Conservation (phyloP, 2,888 invertebrate species). For the Trisateles emortualis region DNA sequence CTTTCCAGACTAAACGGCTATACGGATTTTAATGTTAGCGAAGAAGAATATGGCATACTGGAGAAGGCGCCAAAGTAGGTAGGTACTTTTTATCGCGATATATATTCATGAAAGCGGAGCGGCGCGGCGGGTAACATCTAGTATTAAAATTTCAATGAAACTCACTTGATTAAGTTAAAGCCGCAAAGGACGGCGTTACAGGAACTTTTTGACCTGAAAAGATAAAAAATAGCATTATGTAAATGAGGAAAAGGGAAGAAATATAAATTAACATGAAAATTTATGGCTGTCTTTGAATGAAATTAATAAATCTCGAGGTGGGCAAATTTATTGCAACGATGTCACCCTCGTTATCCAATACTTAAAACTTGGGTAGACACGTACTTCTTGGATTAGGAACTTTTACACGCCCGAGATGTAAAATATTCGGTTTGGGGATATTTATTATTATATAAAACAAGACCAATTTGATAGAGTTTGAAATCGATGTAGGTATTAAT, state of each 20-base stretch:
- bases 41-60: too few species aligned
- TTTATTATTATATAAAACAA: neutral
- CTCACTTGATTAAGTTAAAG: constrained; percentile 76
- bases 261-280: constrained; percentile 49
- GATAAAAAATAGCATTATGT: constrained; percentile 53
- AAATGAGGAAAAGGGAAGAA: constrained; percentile 45
- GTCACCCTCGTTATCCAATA: constrained; percentile 28
- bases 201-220: constrained; percentile 81
- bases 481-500: neutral
- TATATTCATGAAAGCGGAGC: too few species aligned
- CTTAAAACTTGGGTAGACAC: constrained; percentile 23
- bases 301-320: constrained; percentile 47
- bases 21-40: too few species aligned
- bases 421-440: neutral
- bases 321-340: constrained; percentile 30
- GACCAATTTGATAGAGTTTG: neutral
- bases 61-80: too few species aligned
- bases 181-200: constrained; percentile 75
- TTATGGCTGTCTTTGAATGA: constrained; percentile 50
- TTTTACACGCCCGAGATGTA: neutral
- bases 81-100: too few species aligned
- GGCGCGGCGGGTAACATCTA: too few species aligned
- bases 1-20: too few species aligned
- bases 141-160: constrained; percentile 36
- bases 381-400: constrained; percentile 6